Percentiles rank a stretch among this genome's conserved stretches.
These are phyloP conservation scores for Peucedramus taeniatus DNA, from an alignment of 2,113 vertebrate genomes.

Conservation along the genomic window DNA sequence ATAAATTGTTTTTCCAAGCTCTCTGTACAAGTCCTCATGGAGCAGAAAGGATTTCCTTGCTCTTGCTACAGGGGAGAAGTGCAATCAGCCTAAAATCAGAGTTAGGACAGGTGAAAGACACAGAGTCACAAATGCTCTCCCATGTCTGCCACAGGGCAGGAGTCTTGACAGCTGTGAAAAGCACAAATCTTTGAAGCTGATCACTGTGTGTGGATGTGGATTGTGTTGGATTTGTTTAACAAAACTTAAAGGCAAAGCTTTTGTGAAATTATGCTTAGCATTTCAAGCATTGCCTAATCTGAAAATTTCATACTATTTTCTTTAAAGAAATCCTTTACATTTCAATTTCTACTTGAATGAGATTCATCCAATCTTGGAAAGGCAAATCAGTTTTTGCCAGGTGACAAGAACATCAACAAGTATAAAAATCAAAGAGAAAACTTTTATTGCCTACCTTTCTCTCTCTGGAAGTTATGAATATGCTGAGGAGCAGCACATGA, in stretches of 20 bases:
- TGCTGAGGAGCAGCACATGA: not conserved
- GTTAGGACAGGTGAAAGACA: not conserved
- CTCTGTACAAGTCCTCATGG: fast-evolving
- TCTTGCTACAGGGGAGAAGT: not conserved
- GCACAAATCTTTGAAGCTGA: not conserved
- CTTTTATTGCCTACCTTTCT: not conserved
- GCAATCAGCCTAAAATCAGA: not conserved
- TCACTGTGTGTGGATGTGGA: not conserved
- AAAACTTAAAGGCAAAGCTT: not conserved
- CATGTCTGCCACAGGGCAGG: fast-evolving
- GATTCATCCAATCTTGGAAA: not conserved
- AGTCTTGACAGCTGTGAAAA: not conserved
- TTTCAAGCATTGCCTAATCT: not conserved
- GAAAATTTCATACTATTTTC: not conserved
- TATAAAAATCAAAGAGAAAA: slow-evolving; percentile 9
- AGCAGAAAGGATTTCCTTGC: not conserved
- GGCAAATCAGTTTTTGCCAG: not conserved
- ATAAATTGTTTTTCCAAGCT: not conserved
- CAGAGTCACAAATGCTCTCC: not conserved
- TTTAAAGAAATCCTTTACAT: not conserved
- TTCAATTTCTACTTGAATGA: not conserved
- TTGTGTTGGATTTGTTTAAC: not conserved
- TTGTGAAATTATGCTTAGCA: not conserved
- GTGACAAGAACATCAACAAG: not conserved
- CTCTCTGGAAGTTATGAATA: not conserved